Evolutionary conservation across 2,113 vertebrate species (phyloP).

Genomic region (Platysternon megacephalum): DNA sequence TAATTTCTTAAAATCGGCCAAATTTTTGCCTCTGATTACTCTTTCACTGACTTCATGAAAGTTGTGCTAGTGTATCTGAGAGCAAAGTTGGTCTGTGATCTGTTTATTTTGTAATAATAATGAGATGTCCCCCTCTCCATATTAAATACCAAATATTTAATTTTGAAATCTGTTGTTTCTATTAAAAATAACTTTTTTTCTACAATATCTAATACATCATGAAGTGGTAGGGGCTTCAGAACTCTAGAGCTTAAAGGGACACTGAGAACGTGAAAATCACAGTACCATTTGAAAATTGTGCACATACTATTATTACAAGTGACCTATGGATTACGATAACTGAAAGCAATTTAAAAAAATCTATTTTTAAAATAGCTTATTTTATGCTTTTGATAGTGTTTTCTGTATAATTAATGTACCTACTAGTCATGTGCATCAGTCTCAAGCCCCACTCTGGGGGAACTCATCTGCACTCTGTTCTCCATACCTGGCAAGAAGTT

Average conservation of each 20-base stretch:
- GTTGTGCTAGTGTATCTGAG: not conserved
- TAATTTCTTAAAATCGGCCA: not conserved
- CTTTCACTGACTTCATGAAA: not conserved
- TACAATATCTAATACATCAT: not conserved
- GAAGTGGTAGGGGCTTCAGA: not conserved
- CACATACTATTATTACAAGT: no score
- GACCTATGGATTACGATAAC: no score
- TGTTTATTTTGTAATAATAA: not conserved
- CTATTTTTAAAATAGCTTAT: not conserved
- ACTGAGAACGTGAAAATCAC: no score
- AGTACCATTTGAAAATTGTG: no score
- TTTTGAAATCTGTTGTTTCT: not conserved
- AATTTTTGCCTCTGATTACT: not conserved
- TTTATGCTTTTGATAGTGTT: not conserved
- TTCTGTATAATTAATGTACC: not conserved
- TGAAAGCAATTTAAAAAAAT: no score
- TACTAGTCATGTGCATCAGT: not conserved
- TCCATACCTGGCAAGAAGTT: not conserved
- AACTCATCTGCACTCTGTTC: not conserved
- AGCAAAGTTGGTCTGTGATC: not conserved
- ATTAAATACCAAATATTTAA: not conserved
- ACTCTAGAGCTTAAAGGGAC: no score
- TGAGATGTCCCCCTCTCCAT: not conserved
- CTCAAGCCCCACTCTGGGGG: not conserved
- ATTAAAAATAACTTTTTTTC: not conserved